phyloP scores from a whole-genome alignment of 2,888 invertebrate species.

The Psococerastis gibbosa region DNA sequence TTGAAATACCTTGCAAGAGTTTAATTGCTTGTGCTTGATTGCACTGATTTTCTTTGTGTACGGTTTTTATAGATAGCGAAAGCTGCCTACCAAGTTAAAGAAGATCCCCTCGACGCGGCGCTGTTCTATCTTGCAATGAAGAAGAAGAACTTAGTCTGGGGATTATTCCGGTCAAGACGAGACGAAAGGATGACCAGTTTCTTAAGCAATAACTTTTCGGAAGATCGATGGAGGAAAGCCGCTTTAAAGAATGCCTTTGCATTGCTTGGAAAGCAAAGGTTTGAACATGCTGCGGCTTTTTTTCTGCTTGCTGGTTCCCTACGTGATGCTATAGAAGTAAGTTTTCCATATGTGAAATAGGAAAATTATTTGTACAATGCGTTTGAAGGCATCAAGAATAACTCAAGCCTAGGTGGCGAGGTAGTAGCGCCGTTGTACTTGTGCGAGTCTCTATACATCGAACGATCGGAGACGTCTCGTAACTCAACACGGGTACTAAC shows the following conservation, averaged over 20 bases:
- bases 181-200: constrained; percentile 89
- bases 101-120: constrained; percentile 95
- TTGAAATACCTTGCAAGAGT: too few relatives aligned
- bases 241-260: constrained; percentile 97
- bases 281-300: constrained; percentile 96
- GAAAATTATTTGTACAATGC: too few relatives aligned
- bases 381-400: too few relatives aligned
- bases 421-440: too few relatives aligned
- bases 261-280: constrained; percentile 83
- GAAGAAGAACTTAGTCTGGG: constrained; percentile 93
- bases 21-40: not conserved
- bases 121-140: constrained; percentile 95
- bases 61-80: constrained; percentile 48
- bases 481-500: too few relatives aligned
- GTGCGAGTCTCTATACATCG: too few relatives aligned
- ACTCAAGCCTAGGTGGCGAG: too few relatives aligned
- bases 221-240: constrained; percentile 91
- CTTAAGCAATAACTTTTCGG: constrained; percentile 83
- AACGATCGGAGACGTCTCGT: too few relatives aligned
- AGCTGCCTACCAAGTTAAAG: constrained; percentile 73
- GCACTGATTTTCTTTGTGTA: not conserved
- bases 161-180: constrained; percentile 69
- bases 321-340: constrained; percentile 86
- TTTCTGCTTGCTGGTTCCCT: constrained; percentile 88
- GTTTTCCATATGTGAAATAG: too few relatives aligned